Conservation (phyloP, 2,888 invertebrate genomes). For the Troides oblongomaculatus region DNA sequence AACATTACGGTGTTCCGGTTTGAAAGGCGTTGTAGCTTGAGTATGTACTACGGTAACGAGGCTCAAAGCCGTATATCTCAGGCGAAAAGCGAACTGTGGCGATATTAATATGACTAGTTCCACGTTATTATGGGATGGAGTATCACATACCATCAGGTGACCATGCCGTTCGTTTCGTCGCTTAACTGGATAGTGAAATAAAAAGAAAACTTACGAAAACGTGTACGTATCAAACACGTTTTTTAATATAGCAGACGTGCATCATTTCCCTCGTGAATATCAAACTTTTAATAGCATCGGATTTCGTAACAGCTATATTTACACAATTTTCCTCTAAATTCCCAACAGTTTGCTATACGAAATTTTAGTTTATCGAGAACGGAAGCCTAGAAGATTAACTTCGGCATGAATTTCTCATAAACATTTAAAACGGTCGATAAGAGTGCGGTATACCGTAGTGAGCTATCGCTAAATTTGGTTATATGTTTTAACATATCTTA, state of each 20-base stretch:
- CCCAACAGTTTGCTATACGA: conserved; percentile 20
- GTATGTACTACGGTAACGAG: no score
- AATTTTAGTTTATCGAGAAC: conserved; percentile 27
- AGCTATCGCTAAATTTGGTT: conserved; percentile 4
- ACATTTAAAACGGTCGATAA: conserved; percentile 23
- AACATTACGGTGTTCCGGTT: no score
- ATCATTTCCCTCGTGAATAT: conserved; percentile 7
- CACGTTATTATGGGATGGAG: no score
- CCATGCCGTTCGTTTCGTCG: no score
- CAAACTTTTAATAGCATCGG: conserved; percentile 15
- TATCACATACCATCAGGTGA: no score
- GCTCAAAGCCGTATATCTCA: no score
- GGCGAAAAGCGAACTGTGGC: no score
- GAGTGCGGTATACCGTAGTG: conserved; percentile 1
- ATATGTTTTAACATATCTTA: neutral
- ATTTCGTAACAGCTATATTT: conserved; percentile 15
- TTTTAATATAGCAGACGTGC: neutral
- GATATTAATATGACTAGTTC: no score
- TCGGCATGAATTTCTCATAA: conserved; percentile 26
- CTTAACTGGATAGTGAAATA: no score
- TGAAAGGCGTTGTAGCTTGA: no score
- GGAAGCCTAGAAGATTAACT: conserved; percentile 27
- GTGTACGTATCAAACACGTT: no score
- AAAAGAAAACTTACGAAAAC: no score
- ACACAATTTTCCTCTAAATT: conserved; percentile 24